Evolutionary conservation across 2,797 vertebrate species (phyloP).

Genomic region (Acridotheres tristis): DNA sequence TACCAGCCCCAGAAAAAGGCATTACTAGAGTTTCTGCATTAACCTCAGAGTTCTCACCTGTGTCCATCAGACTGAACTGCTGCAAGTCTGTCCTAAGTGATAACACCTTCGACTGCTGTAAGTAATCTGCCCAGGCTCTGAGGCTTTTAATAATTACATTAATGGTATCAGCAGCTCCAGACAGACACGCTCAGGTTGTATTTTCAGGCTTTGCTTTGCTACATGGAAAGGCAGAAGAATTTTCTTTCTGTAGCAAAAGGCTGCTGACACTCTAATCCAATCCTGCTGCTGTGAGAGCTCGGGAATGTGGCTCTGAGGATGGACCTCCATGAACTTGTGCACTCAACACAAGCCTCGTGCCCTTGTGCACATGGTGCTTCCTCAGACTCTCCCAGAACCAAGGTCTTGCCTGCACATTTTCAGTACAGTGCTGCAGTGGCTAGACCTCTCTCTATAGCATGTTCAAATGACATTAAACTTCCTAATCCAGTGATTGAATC

Average conservation of each 20-base stretch:
- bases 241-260: neutral
- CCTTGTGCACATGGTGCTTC: fast-evolving
- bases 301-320: neutral
- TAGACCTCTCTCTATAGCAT: fast-evolving
- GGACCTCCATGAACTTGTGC: neutral
- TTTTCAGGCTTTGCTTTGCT: neutral
- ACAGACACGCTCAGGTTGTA: neutral
- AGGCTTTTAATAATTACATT: neutral
- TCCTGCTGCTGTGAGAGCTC: fast-evolving
- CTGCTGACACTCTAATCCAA: neutral
- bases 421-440: neutral
- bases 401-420: neutral
- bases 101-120: neutral
- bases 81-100: neutral
- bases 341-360: neutral
- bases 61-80: neutral
- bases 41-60: neutral
- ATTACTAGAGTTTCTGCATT: neutral
- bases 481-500: neutral
- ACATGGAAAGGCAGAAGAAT: neutral
- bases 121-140: neutral
- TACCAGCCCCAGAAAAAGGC: neutral
- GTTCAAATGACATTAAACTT: neutral
- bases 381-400: neutral
- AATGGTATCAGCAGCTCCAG: slow-evolving; percentile 12